Percentiles rank a stretch among this genome's conserved stretches.
Conservation (phyloP, 35 echinoderm and acorn worm genomes). For the Patiria miniata region DNA sequence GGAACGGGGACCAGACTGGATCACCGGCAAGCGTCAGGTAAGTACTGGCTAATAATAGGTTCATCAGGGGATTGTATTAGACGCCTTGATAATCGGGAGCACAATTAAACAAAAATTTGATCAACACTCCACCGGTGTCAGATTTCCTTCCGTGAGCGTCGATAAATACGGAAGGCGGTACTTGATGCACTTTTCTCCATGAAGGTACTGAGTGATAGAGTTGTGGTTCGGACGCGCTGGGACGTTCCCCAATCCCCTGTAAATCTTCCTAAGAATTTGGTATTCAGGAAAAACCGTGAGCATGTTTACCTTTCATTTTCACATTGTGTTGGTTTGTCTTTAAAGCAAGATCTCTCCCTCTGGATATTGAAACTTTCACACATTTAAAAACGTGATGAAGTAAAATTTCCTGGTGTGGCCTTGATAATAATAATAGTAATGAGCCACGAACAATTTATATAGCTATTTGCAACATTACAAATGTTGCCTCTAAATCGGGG, state of each 20-base stretch:
- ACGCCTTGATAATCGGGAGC: not conserved
- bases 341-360: not conserved
- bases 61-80: not conserved
- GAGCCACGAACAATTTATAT: not conserved
- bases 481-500: not conserved
- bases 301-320: constrained; percentile 20
- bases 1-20: not conserved
- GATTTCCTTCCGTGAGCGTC: not conserved
- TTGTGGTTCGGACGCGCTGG: not conserved
- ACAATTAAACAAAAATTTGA: not conserved
- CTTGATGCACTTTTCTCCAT: not conserved
- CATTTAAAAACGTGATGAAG: not conserved
- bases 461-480: not conserved
- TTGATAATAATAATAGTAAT: not conserved
- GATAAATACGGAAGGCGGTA: not conserved
- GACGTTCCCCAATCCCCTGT: not conserved
- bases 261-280: not conserved
- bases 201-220: not conserved
- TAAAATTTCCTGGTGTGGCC: not conserved
- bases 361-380: not conserved
- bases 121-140: not conserved
- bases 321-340: not conserved
- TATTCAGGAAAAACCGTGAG: not conserved
- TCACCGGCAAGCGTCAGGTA: not conserved
- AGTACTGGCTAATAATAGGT: not conserved